phyloP scores from a whole-genome alignment of 2,113 vertebrate genomes.

The Ameiurus melas region DNA sequence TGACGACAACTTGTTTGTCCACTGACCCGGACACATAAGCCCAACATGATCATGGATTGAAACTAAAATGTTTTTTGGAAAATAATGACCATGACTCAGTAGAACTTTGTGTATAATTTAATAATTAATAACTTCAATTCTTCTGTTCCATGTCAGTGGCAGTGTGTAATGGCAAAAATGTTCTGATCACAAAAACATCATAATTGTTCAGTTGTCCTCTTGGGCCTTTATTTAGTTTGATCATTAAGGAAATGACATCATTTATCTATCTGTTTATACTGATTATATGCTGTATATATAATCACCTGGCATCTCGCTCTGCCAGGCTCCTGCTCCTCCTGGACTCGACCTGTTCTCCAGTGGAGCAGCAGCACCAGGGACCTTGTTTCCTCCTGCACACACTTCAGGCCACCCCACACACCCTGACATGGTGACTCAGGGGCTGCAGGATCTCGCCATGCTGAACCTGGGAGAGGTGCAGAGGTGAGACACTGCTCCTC shows the following conservation, averaged over 20 bases:
- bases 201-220: background rate
- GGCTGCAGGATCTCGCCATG: constrained; percentile 72
- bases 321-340: constrained; percentile 66
- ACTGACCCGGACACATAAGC: background rate
- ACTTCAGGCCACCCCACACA: constrained; percentile 47
- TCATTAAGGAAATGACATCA: background rate
- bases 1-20: background rate
- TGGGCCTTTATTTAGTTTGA: background rate
- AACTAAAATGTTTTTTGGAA: background rate
- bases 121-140: background rate
- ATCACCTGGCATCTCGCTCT: background rate
- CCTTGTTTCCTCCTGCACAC: constrained; percentile 60
- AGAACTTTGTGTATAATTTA: background rate
- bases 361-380: constrained; percentile 59
- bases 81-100: background rate
- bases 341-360: constrained; percentile 78
- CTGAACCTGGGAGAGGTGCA: constrained; percentile 68
- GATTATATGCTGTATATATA: background rate
- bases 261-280: background rate
- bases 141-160: background rate
- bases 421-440: constrained; percentile 57
- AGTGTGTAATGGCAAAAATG: background rate
- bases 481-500: constrained; percentile 54
- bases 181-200: background rate
- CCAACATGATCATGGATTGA: background rate